phyloP scores from a whole-genome alignment of 2,113 vertebrate genomes.

The Gambusia holbrooki region DNA sequence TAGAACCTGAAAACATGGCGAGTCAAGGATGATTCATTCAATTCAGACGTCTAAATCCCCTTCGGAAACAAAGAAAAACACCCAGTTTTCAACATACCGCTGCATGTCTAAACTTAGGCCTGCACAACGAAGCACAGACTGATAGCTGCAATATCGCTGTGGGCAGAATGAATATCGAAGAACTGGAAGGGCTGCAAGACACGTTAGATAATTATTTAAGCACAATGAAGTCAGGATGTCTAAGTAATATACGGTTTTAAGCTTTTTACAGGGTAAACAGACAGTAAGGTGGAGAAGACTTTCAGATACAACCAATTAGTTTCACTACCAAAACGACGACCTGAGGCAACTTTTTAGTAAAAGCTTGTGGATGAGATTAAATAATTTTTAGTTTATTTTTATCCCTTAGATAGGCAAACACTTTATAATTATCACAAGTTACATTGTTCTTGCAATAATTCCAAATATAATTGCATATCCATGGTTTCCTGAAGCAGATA shows the following conservation, averaged over 20 bases:
- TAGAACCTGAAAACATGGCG: conserved; percentile 72
- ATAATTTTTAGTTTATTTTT: not conserved
- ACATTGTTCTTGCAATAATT: not conserved
- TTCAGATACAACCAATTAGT: not conserved
- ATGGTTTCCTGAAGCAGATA: no score
- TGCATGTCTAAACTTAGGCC: not conserved
- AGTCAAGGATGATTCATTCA: conserved; percentile 75
- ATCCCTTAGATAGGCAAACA: not conserved
- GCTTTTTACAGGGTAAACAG: no score
- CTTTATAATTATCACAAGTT: not conserved
- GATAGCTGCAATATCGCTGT: not conserved
- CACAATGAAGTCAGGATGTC: no score
- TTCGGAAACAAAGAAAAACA: not conserved
- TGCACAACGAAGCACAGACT: not conserved
- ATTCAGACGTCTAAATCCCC: not conserved
- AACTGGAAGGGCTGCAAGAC: not conserved
- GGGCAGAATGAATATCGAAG: not conserved
- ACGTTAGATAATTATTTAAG: not conserved
- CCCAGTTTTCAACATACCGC: not conserved
- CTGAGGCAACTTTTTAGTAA: not conserved
- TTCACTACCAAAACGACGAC: not conserved
- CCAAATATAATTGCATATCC: not conserved
- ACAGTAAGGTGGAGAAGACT: not conserved
- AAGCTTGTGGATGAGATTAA: not conserved
- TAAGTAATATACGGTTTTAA: no score